Base-by-base conservation (phyloP, 2,888 invertebrate species). In the Galerucella calmariensis region DNA sequence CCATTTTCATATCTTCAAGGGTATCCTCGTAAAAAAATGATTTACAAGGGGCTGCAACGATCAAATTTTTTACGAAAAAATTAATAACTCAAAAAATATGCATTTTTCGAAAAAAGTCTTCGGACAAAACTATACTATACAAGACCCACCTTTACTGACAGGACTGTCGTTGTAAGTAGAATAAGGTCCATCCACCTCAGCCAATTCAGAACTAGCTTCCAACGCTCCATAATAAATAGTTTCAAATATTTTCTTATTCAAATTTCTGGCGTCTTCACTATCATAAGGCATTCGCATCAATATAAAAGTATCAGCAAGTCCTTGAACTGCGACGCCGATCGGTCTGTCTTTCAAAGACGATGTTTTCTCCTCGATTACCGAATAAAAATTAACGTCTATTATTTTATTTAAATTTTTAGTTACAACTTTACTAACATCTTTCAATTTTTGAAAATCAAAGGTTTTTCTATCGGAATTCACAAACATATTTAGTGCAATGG, bases 181-280 rank as follows among this genome's bases (percentile, higher is more conserved):
- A 86, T 99, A 99, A 0, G 94, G 89, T 8, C 98, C 98, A 63
- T 91, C 84, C 83, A 92, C 90, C 85, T 95, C 92, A 2, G 99
- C 97, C 74, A 99, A 88, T 87, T 99, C 98, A 88, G 96, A 97
- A 86, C 97, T 98, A 0, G 97, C 95, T 87, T 98, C 98, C 75
- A 99, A 88, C 0, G 99, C 97, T n/a, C 95, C 97, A 88, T 94
- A 97, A 86, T 99, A 99, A 79, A 99, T 93, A 0, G 98, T 98
- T 90, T 99, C 99, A 88, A 99, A 99, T 81, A 99, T 98, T 85
- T 97, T 94, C 81, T 93, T 94, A 88, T 99, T 99, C 24, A 99
- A 89, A 81, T 93, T 89, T 74, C 92, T 90, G 0, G 99, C 97
- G 83, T 94, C 91, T 69, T 93, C 91, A 84, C 96, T 95, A 84